phyloP scores from a whole-genome alignment of 1,140 invertebrate genomes.

The Ceratina japonica region DNA sequence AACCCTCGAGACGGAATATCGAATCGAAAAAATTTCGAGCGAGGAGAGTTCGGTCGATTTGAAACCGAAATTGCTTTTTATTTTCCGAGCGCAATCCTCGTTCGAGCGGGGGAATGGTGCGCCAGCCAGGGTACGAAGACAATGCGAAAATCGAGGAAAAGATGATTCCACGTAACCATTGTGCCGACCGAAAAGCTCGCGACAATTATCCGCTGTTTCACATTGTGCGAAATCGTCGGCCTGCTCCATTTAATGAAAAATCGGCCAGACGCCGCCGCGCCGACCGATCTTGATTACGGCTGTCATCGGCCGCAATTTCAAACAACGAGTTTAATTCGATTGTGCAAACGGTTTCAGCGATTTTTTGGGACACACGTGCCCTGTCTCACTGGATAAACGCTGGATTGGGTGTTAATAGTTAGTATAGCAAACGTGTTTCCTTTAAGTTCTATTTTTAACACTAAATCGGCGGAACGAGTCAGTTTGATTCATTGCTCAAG shows the following conservation, averaged over 20 bases:
- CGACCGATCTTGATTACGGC: conserved; percentile 47
- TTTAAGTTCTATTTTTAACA: too few species aligned
- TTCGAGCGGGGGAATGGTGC: neutral
- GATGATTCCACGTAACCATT: conserved; percentile 47
- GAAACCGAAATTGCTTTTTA: conserved; percentile 41
- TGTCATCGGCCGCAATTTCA: conserved; percentile 22
- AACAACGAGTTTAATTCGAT: neutral
- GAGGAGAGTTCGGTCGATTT: neutral
- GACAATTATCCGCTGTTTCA: conserved; percentile 51
- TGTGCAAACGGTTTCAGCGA: too few species aligned
- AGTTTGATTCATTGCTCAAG: too few species aligned
- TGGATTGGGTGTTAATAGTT: too few species aligned
- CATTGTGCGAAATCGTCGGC: conserved; percentile 54
- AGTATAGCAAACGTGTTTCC: too few species aligned
- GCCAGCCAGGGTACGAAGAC: conserved; percentile 29
- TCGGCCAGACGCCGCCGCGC: conserved; percentile 19
- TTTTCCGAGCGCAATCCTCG: conserved; percentile 36
- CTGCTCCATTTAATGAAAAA: conserved; percentile 54
- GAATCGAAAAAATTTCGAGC: conserved; percentile 17
- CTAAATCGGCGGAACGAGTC: too few species aligned
- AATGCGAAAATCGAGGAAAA: conserved; percentile 39
- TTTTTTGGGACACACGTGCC: too few species aligned
- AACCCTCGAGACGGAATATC: neutral
- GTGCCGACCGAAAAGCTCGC: conserved; percentile 26
- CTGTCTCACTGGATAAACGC: too few species aligned